A percentile compares a stretch with the other conserved stretches of the same genome.
These are phyloP conservation scores for Lathamus discolor DNA, from an alignment of 2,113 vertebrate species.

Conservation along the genomic window DNA sequence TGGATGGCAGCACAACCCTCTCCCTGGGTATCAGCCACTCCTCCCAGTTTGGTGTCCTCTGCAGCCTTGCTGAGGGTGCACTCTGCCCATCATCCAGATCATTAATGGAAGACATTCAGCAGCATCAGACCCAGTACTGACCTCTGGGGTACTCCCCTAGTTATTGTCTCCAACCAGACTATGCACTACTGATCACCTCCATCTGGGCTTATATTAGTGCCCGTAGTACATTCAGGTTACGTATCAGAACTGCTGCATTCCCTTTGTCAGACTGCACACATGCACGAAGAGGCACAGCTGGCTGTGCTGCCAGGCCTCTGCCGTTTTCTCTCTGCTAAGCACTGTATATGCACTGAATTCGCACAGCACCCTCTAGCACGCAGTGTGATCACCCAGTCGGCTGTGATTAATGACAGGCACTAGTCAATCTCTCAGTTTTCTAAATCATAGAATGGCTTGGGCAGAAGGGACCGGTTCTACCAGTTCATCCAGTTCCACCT, in stretches of 20 bases:
- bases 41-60: not conserved
- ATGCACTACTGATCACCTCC: not conserved
- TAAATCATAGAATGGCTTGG: not conserved
- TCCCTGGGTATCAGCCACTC: rapidly evolving
- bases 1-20: rapidly evolving
- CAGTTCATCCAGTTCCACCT: not conserved
- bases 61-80: not conserved
- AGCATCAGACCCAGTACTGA: rapidly evolving
- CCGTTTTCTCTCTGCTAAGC: rapidly evolving
- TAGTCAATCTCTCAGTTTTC: rapidly evolving
- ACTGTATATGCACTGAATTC: rapidly evolving
- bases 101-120: rapidly evolving
- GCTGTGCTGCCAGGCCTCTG: too few species aligned
- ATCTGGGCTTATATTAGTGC: not conserved
- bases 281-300: rapidly evolving
- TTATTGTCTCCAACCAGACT: not conserved
- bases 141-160: too few species aligned
- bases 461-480: not conserved
- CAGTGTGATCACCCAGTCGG: rapidly evolving
- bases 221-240: not conserved
- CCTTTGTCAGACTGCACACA: not conserved
- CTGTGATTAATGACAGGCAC: too few species aligned
- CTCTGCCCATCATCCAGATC: not conserved
- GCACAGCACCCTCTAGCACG: not conserved
- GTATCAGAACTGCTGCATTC: rapidly evolving